phyloP scores from a whole-genome alignment of 2,797 vertebrate species.

The Clarias pachynema region DNA sequence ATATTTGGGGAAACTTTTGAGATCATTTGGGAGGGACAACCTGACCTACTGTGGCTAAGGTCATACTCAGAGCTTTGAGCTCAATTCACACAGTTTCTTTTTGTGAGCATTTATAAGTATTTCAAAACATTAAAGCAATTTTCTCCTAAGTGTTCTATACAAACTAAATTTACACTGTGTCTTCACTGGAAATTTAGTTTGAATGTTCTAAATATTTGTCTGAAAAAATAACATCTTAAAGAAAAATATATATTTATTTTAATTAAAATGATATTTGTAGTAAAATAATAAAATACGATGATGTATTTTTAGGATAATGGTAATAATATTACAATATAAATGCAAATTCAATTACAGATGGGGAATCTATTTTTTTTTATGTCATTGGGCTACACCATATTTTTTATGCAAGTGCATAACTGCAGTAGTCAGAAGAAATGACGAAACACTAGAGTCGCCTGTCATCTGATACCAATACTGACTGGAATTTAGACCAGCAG shows the following conservation, averaged over 20 bases:
- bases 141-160: not conserved
- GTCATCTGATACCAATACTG: conserved; percentile 17
- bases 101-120: not conserved
- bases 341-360: not conserved
- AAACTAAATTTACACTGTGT: not conserved
- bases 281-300: not conserved
- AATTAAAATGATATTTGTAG: not conserved
- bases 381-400: not conserved
- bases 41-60: not conserved
- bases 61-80: not conserved
- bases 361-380: not conserved
- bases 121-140: not conserved
- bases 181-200: not conserved
- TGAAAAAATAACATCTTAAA: not conserved
- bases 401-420: conserved; percentile 11
- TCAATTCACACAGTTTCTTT: not conserved
- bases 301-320: not conserved
- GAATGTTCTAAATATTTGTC: not conserved
- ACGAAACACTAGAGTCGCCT: conserved; percentile 8
- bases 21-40: not conserved
- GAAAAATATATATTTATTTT: not conserved
- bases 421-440: not conserved
- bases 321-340: not conserved
- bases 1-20: not conserved
- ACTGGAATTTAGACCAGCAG: conserved; percentile 24